phyloP scores from a whole-genome alignment of 2,113 vertebrate genomes.

The Eublepharis macularius region DNA sequence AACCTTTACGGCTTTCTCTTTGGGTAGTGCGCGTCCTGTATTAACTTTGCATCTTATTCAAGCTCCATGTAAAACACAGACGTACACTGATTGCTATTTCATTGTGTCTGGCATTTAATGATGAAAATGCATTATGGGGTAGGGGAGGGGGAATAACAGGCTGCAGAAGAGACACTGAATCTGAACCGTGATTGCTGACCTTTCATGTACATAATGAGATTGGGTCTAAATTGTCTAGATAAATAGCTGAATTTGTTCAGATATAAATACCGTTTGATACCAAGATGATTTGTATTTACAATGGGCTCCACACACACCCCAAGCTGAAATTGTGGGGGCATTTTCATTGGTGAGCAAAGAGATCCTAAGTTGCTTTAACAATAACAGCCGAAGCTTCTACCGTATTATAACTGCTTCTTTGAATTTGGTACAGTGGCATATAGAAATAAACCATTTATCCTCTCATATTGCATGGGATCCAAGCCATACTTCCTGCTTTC shows the following conservation, averaged over 20 bases:
- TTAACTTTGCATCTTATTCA: conserved; percentile 34
- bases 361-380: conserved; percentile 26
- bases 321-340: not conserved
- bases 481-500: no score
- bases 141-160: not conserved
- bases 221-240: conserved; percentile 54
- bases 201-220: conserved; percentile 40
- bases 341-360: conserved; percentile 9
- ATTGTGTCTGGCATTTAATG: conserved; percentile 36
- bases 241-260: conserved; percentile 43
- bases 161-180: conserved; percentile 41
- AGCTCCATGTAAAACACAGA: conserved; percentile 13
- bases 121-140: conserved; percentile 3
- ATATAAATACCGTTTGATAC: conserved; percentile 49
- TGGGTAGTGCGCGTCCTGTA: not conserved
- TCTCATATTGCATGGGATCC: no score
- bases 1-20: not conserved
- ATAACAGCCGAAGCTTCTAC: conserved; percentile 30
- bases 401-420: conserved; percentile 60
- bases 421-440: conserved; percentile 37
- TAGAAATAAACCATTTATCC: no score
- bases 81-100: conserved; percentile 39
- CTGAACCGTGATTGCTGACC: conserved; percentile 49
- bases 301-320: conserved; percentile 42
- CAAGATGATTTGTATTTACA: conserved; percentile 34